These are phyloP conservation scores for Nysson spinosus DNA, from an alignment of 2,888 invertebrate genomes.

Conservation along the genomic window DNA sequence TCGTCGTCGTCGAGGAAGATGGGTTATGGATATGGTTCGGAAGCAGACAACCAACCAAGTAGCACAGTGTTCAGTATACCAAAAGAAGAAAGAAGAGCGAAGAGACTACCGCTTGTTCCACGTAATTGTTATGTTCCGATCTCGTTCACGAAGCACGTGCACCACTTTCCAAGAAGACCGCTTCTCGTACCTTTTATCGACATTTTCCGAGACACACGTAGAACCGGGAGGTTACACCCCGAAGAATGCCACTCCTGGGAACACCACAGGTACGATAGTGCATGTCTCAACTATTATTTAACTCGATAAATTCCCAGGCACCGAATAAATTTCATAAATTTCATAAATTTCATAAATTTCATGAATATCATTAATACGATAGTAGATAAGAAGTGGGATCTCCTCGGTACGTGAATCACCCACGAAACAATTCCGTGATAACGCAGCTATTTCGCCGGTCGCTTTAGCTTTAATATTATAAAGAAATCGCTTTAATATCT, in stretches of 20 bases:
- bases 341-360: no score
- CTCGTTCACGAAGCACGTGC: conserved; percentile 32
- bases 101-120: conserved; percentile 12
- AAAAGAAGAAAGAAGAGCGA: no score
- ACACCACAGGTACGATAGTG: no score
- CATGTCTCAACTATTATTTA: background rate
- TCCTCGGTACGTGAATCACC: no score
- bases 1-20: no score
- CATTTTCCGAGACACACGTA: conserved; percentile 6
- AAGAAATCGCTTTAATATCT: background rate
- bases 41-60: background rate
- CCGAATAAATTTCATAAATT: conserved; percentile 11
- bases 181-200: conserved; percentile 18
- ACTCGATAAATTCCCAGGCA: background rate
- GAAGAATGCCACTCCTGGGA: conserved; percentile 3
- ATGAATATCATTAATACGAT: conserved; percentile 3
- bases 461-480: no score
- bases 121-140: conserved; percentile 33
- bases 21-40: background rate
- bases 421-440: no score
- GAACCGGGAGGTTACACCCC: background rate
- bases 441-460: no score
- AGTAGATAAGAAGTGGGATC: background rate
- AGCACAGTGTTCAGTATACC: background rate
- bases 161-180: conserved; percentile 20